Percentiles rank a stretch among this genome's conserved stretches.
Evolutionary conservation across 2,797 vertebrate genomes (phyloP).

Genomic region (Hyperoplus immaculatus): DNA sequence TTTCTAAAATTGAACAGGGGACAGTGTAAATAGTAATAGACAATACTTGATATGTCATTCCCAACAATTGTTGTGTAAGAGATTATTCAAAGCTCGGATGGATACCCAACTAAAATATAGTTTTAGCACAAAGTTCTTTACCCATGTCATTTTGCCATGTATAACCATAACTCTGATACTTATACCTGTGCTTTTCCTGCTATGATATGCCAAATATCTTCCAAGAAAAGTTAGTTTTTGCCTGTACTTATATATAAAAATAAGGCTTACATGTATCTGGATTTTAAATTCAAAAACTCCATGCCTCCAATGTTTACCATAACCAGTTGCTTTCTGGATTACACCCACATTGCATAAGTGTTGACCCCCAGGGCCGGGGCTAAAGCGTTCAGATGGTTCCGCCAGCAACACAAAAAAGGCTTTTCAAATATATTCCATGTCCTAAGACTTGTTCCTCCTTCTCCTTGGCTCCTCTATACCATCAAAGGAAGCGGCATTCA

Average conservation of each 20-base stretch:
- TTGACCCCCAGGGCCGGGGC: slow-evolving; percentile 54
- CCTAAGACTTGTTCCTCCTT: slow-evolving; percentile 62
- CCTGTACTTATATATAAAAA: background rate
- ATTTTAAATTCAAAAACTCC: background rate
- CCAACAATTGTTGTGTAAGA: too few relatives aligned
- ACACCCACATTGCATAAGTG: slow-evolving; percentile 67
- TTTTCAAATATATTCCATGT: slow-evolving; percentile 58
- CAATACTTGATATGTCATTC: background rate
- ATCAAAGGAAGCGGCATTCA: slow-evolving; percentile 73
- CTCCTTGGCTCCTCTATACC: slow-evolving; percentile 49
- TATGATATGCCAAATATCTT: background rate
- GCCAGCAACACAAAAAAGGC: slow-evolving; percentile 57
- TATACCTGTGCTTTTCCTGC: slow-evolving; percentile 14
- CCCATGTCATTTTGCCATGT: too few relatives aligned
- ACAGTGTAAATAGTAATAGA: background rate
- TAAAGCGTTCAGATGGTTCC: slow-evolving; percentile 56
- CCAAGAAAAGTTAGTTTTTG: background rate
- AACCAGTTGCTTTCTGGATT: slow-evolving; percentile 57
- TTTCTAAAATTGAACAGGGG: background rate
- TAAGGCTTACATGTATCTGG: background rate
- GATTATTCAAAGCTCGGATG: too few relatives aligned
- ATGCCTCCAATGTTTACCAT: slow-evolving; percentile 30
- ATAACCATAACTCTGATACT: background rate
- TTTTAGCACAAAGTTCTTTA: too few relatives aligned
- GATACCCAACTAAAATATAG: too few relatives aligned